Evolutionary conservation across 2,797 vertebrate genomes (phyloP).

Genomic region (Clamator glandarius): DNA sequence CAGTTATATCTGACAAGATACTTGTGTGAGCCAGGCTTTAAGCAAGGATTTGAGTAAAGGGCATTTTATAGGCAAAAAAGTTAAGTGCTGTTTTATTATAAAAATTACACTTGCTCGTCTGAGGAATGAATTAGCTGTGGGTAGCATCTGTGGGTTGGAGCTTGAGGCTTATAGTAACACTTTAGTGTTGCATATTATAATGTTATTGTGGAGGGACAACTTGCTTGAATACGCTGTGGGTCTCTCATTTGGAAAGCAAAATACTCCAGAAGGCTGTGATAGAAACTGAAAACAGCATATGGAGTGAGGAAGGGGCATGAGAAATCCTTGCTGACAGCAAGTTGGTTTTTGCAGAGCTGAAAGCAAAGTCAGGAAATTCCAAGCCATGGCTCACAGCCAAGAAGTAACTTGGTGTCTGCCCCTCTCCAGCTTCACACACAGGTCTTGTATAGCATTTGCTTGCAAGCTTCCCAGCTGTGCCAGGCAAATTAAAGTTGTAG

Average conservation of each 20-base stretch:
- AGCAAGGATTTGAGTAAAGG: background rate
- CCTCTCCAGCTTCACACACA: background rate
- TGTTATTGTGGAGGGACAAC: background rate
- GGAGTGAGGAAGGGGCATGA: background rate
- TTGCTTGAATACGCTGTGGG: background rate
- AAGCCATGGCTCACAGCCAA: background rate
- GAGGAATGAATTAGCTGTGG: background rate
- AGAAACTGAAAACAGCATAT: background rate
- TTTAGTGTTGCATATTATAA: background rate
- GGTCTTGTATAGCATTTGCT: background rate
- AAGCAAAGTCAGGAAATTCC: background rate
- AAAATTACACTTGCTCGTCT: slow-evolving; percentile 16
- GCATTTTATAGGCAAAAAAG: slow-evolving; percentile 6
- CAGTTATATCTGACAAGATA: background rate
- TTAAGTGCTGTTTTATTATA: slow-evolving; percentile 21
- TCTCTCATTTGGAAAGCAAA: background rate
- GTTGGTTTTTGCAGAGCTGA: background rate
- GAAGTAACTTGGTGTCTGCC: background rate
- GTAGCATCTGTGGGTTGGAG: background rate
- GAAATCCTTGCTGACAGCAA: background rate
- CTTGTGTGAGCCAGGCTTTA: background rate
- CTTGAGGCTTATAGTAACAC: background rate
- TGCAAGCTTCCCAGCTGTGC: background rate
- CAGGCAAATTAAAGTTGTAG: background rate
- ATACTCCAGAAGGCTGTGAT: background rate